Conservation (phyloP, 2,113 vertebrate genomes). For the Brachyhypopomus occidentalis region DNA sequence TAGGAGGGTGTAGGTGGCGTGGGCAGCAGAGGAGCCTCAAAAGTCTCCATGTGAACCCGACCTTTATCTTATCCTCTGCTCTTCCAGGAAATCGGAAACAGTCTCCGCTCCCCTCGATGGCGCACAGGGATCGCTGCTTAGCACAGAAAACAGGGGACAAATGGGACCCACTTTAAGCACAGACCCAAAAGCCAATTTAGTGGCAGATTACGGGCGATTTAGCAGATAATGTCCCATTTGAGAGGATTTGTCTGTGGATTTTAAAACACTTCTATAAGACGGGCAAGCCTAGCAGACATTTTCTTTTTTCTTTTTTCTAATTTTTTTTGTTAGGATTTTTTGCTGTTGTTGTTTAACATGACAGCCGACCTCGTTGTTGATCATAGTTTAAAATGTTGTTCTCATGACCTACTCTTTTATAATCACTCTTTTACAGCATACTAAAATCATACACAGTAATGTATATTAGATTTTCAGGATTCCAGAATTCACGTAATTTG, state of each 20-base stretch:
- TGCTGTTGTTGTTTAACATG: constrained; percentile 51
- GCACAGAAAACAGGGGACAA: constrained; percentile 65
- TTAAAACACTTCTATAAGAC: constrained; percentile 69
- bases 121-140: constrained; percentile 69
- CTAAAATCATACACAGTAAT: too few relatives aligned
- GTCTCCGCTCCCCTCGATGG: constrained; percentile 62
- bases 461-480: too few relatives aligned
- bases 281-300: constrained; percentile 52
- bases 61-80: constrained; percentile 52
- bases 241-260: constrained; percentile 70
- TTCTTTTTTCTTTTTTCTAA: neutral
- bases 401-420: too few relatives aligned
- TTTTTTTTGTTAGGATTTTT: neutral
- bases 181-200: constrained; percentile 72
- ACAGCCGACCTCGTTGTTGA: too few relatives aligned
- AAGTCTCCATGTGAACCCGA: constrained; percentile 67
- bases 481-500: too few relatives aligned
- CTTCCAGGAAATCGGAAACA: constrained; percentile 56
- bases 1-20: too few relatives aligned
- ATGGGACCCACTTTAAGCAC: constrained; percentile 62
- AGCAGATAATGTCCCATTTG: constrained; percentile 70
- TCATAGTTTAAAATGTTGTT: too few relatives aligned
- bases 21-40: neutral
- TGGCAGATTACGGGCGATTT: constrained; percentile 74
- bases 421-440: too few relatives aligned